Base-by-base conservation (phyloP, 2,113 vertebrate genomes). In the Seriola dumerili region DNA sequence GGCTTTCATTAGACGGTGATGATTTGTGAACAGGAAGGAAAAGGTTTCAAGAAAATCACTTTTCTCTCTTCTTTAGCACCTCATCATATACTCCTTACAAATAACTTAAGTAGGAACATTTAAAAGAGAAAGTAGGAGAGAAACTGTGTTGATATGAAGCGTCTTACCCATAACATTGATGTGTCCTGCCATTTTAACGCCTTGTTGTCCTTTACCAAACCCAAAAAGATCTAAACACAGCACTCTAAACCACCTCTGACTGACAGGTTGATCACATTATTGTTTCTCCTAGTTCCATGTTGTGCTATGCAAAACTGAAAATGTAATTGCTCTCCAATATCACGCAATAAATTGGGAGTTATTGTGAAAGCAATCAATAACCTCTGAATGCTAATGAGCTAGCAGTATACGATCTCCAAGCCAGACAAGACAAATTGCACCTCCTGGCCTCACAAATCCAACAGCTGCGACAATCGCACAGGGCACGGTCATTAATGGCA, bases 361-460 rank as follows among this genome's bases (percentile, higher is more conserved):
- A 46, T n/a, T 63, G 19, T 38, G 13, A 64, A 72, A 10, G 16
- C 19, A 44, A 86, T 80, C 73, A 55, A 80, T 78, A 85, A 66
- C 69, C 62, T 40, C 23, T 71, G 57, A 80, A 86, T 87, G 70
- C 55, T 83, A 87, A 88, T 79, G 66, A 78, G 78, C 61, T 76
- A 42, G 71, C 62, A 4, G 54, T 2, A 21, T 44, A 55, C 77
- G 77, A 59, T 63, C 64, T 73, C 54, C 23, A 54, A 76, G 69
- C 17, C 5, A 48, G 44, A 58, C 65, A 65, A 83, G 77, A 88
- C 38, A 75, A 85, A 84, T 55, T 29, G 25, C 62, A 48, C 61
- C 58, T 78, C 48, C 72, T 57, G 34, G 75, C 50, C 65, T 54
- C 40, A 17, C 19, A 81, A 76, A 85, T 75, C 76, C 54, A 66